These are phyloP conservation scores for Acanthaster planci DNA, from an alignment of 35 echinoderm and acorn worm genomes.

Conservation along the genomic window DNA sequence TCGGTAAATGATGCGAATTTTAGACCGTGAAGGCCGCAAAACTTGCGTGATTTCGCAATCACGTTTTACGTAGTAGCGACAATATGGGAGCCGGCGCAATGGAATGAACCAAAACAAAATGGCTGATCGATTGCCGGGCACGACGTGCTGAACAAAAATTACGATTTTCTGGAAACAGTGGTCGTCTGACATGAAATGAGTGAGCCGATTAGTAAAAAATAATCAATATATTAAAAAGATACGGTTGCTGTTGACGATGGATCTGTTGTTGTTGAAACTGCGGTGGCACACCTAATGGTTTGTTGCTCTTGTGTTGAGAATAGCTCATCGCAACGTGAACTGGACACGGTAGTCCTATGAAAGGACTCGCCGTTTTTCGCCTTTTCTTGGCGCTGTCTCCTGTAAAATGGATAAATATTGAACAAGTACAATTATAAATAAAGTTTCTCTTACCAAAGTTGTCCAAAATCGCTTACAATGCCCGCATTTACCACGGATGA, in stretches of 20 bases:
- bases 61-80: not conserved
- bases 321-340: constrained; percentile 68
- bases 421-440: constrained; percentile 2
- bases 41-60: constrained; percentile 11
- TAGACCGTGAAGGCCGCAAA: not conserved
- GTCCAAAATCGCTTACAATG: not conserved
- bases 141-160: not conserved
- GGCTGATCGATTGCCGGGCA: not conserved
- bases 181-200: not conserved
- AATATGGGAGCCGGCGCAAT: constrained; percentile 7
- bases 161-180: not conserved
- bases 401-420: constrained; percentile 49
- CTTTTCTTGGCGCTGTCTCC: constrained; percentile 61
- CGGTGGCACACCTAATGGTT: constrained; percentile 42
- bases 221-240: not conserved
- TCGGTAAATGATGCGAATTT: no score
- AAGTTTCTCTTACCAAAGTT: constrained; percentile 28
- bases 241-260: not conserved
- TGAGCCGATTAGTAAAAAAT: not conserved
- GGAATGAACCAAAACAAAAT: constrained; percentile 32
- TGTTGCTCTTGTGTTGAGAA: constrained; percentile 23
- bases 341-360: constrained; percentile 56
- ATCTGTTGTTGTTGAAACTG: not conserved
- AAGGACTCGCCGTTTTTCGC: constrained; percentile 61
- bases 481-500: constrained; percentile 20